phyloP scores from a whole-genome alignment of 2,113 vertebrate genomes.

The Galbula dea region DNA sequence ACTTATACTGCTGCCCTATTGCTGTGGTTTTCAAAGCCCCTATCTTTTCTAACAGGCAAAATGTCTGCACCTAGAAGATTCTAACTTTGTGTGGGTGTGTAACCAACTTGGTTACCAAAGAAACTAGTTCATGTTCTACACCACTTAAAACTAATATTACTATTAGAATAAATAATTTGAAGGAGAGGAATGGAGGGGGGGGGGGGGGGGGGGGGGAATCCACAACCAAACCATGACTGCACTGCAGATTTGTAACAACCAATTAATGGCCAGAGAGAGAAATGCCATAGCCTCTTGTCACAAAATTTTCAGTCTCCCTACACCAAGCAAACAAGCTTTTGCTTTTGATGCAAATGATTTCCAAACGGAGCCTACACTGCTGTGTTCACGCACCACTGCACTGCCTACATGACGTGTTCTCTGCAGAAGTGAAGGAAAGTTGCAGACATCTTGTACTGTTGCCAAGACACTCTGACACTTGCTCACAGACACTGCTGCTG shows the following conservation, averaged over 20 bases:
- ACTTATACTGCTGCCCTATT: conserved; percentile 33
- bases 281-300: conserved; percentile 58
- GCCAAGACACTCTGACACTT: conserved; percentile 59
- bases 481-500: conserved; percentile 4
- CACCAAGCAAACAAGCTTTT: conserved; percentile 5
- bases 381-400: conserved; percentile 45
- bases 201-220: fast-evolving
- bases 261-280: conserved; percentile 69
- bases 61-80: conserved; percentile 69
- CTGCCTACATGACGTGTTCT: conserved; percentile 45
- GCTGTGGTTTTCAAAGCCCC: conserved; percentile 62
- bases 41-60: conserved; percentile 64
- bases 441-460: conserved; percentile 50
- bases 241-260: conserved; percentile 73
- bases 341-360: conserved; percentile 40
- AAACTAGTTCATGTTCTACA: conserved; percentile 74
- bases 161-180: conserved; percentile 68
- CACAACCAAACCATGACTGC: conserved; percentile 44
- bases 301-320: conserved; percentile 29
- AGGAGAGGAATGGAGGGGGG: not conserved
- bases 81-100: conserved; percentile 74
- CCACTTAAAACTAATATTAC: conserved; percentile 70
- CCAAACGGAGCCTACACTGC: conserved; percentile 5
- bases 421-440: conserved; percentile 50
- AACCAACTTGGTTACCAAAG: conserved; percentile 75